A percentile compares a stretch with the other conserved stretches of the same genome.
Evolutionary conservation across 2,888 invertebrate genomes (phyloP).

Genomic region (Napeogenes sylphis): DNA sequence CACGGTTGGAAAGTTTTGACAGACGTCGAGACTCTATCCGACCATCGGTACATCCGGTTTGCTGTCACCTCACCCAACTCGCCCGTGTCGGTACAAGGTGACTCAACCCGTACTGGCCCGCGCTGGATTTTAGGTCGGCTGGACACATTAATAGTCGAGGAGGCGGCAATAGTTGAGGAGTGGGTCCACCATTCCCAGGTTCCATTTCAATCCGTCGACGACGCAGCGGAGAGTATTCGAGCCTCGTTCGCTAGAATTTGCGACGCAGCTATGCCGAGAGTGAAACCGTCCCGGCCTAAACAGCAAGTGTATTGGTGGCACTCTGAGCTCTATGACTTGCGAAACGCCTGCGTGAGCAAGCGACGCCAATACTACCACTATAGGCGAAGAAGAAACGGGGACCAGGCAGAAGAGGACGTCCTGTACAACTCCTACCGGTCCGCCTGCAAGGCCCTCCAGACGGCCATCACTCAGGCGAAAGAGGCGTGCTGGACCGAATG

Average conservation of each 20-base stretch:
- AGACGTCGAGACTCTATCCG: no score
- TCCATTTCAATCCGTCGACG: not conserved
- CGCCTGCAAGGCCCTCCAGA: constrained; percentile 8
- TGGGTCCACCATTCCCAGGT: no score
- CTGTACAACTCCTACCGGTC: constrained; percentile 8
- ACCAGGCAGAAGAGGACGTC: not conserved
- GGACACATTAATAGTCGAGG: no score
- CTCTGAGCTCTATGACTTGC: constrained; percentile 6
- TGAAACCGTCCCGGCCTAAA: not conserved
- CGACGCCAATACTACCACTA: constrained; percentile 19
- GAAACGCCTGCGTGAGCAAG: constrained; percentile 8
- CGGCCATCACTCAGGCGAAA: constrained; percentile 13
- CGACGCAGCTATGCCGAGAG: constrained; percentile 24
- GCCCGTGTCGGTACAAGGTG: no score
- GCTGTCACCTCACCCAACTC: no score
- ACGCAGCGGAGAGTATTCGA: constrained; percentile 13
- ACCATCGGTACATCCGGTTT: no score
- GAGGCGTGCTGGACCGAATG: constrained; percentile 13
- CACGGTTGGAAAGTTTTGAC: no score
- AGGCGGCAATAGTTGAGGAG: no score
- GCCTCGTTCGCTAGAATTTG: constrained; percentile 20
- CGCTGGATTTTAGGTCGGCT: no score
- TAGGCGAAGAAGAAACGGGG: constrained; percentile 8
- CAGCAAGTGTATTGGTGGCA: no score
- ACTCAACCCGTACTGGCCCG: no score